Base-by-base conservation (phyloP, 2,888 invertebrate species). In the Synanthedon andrenaeformis region DNA sequence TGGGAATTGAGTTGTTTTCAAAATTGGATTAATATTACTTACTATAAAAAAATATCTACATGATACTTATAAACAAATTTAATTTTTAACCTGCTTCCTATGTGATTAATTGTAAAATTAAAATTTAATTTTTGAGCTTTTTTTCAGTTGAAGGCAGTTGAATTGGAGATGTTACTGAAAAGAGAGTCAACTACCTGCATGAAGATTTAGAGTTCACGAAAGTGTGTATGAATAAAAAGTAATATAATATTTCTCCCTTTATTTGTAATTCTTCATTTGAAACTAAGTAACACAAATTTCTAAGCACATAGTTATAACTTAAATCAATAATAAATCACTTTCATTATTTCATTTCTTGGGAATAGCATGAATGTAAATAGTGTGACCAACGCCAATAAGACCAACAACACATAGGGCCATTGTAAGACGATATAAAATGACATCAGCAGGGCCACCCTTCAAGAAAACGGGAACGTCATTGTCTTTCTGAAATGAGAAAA, bases 401-500 rank as follows among this genome's bases (percentile, higher is more conserved):
- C 85, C 89, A 12, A 77, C 57, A 41, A 80, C 59, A 56, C 86
- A 81, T 51, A 88, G 71, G 51, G 71, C 70, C 69, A 84, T 57
- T n/a, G 88, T 87, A 11, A 83, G 51, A 23, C 83, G 82, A 66
- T 83, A 85, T 53, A 91, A 65, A 12, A 89, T 61, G 57, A 63
- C 80, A 59, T 91, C 91, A 6, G 75, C 54, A 1, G 89, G 74
- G 51, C 91, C 91, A 35, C 87, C 89, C 69, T 91, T 91, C 63
- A 91, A 70, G 78, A 89, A 89, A 3, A 91, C 84, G 1, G 90
- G 90, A 4, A 85, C 64, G 57, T 89, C 90, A 76, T 91, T 88
- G 5, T 90, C 88, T 75, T 82, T 80, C 91, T 91, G 81, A 28
- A 81, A 87, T 58, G 41, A 41, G 52, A 53, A 51, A 49, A 12